A percentile compares a stretch with the other conserved stretches of the same genome.
phyloP scores from a whole-genome alignment of 2,113 vertebrate genomes.

The Pomatorhinus ruficollis region DNA sequence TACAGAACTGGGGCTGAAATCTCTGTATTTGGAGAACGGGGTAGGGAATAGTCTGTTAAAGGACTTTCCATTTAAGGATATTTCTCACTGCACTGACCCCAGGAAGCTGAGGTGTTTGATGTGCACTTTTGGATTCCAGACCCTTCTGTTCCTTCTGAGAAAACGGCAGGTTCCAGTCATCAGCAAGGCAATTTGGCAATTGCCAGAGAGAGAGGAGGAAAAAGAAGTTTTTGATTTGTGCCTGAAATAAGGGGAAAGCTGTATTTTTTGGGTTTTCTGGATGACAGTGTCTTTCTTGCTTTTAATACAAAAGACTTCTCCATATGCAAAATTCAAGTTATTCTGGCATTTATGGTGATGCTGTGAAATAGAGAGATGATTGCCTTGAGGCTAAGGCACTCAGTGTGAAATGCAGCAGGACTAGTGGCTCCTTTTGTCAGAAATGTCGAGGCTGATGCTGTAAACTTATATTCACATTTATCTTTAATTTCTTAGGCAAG shows the following conservation, averaged over 20 bases:
- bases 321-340: background rate
- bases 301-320: background rate
- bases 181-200: background rate
- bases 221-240: background rate
- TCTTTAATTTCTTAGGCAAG: background rate
- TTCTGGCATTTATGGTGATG: background rate
- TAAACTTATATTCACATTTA: background rate
- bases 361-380: background rate
- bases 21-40: background rate
- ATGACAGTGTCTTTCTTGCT: background rate
- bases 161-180: background rate
- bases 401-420: background rate
- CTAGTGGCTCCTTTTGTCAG: background rate
- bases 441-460: background rate
- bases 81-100: background rate
- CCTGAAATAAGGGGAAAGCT: background rate
- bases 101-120: background rate
- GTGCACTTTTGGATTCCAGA: background rate
- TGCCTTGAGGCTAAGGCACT: background rate
- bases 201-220: background rate
- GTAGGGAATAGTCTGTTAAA: background rate
- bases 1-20: background rate
- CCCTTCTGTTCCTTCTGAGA: background rate
- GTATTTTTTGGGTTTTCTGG: background rate
- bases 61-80: background rate